Conservation (phyloP, 1,140 invertebrate species). For the Saccostrea echinata region DNA sequence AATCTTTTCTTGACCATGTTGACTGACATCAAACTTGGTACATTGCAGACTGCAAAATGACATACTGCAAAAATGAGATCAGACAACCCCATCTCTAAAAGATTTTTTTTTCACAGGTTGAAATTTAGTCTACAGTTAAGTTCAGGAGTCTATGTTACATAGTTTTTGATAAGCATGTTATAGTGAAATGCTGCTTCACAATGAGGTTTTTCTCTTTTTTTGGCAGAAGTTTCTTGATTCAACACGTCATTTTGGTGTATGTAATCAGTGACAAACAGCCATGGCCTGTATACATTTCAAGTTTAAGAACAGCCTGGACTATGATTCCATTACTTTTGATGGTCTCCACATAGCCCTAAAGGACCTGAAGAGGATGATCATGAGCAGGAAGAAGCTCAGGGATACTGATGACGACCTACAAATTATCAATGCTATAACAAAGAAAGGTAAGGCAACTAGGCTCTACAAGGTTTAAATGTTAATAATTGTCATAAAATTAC, state of each 20-base stretch:
- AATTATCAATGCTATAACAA: slow-evolving; percentile 98
- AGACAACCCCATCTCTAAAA: no score
- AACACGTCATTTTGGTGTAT: neutral
- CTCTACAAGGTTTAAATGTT: neutral
- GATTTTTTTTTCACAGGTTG: no score
- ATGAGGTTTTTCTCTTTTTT: neutral
- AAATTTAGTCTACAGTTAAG: no score
- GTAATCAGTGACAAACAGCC: slow-evolving; percentile 5
- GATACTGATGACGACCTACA: slow-evolving; percentile 96
- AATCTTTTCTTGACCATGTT: no score
- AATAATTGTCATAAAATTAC: no score
- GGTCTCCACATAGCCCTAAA: slow-evolving; percentile 96
- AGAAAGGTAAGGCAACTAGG: slow-evolving; percentile 87
- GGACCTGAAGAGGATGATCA: slow-evolving; percentile 96
- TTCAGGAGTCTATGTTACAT: no score
- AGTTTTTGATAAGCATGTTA: no score
- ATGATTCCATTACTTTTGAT: slow-evolving; percentile 97
- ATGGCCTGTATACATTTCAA: slow-evolving; percentile 97
- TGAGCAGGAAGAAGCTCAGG: slow-evolving; percentile 95
- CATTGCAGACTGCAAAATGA: no score
- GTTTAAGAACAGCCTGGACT: slow-evolving; percentile 96
- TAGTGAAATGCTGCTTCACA: neutral
- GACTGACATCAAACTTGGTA: no score
- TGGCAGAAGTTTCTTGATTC: neutral
- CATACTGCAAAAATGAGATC: no score